phyloP scores from a whole-genome alignment of 2,888 invertebrate species.

The Volucella inanis region DNA sequence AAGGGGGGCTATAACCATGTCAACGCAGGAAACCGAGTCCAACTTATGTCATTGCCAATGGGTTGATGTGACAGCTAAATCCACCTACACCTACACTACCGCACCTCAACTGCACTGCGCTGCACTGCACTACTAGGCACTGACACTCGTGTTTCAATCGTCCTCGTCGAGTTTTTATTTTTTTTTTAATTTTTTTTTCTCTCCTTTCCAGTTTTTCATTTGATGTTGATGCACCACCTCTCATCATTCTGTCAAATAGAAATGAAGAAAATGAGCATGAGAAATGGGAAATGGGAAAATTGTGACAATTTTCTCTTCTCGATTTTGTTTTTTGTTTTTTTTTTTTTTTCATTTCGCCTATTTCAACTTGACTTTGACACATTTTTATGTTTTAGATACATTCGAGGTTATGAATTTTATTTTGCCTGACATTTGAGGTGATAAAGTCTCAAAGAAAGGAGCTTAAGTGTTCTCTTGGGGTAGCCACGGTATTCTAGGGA shows the following conservation, averaged over 20 bases:
- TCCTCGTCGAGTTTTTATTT: constrained; percentile 1
- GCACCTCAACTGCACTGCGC: constrained; percentile 6
- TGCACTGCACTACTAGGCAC: background rate
- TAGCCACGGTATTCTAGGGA: background rate
- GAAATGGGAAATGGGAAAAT: constrained; percentile 34
- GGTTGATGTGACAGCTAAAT: constrained; percentile 47
- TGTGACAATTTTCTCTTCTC: constrained; percentile 1
- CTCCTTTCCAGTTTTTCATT: background rate
- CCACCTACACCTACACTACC: constrained; percentile 31
- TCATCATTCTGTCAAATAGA: constrained; percentile 63
- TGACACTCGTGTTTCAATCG: constrained; percentile 44
- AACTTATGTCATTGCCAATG: constrained; percentile 42
- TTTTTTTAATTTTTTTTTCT: background rate
- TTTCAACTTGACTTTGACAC: constrained; percentile 66
- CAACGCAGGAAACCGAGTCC: constrained; percentile 54
- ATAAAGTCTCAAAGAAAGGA: background rate
- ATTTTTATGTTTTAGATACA: constrained; percentile 60
- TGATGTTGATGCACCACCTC: constrained; percentile 41
- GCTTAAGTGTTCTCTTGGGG: background rate
- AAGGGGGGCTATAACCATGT: constrained; percentile 16
- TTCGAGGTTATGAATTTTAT: constrained; percentile 1
- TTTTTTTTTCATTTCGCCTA: constrained; percentile 16
- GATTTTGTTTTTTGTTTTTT: no score
- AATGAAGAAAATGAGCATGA: constrained; percentile 45
- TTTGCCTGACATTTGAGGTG: no score